These are phyloP conservation scores for Alces alces DNA, from an alignment of 2,113 vertebrate species.

Conservation along the genomic window DNA sequence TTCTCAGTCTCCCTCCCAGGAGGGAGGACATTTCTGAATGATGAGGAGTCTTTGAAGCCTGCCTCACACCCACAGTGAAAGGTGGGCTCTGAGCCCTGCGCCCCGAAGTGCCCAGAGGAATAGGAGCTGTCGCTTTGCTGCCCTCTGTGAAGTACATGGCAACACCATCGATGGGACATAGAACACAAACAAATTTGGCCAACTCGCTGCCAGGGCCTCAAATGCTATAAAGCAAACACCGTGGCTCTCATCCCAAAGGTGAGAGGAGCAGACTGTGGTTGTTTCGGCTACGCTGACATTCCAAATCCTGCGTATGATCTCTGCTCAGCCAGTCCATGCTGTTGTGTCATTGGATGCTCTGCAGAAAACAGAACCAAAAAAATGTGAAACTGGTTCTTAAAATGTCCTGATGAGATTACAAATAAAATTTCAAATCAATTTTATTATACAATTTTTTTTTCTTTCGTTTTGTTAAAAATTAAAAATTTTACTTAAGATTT, in stretches of 20 bases:
- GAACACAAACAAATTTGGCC: not conserved
- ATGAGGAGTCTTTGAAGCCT: conserved; percentile 35
- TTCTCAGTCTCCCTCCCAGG: not conserved
- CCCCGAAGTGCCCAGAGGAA: not conserved
- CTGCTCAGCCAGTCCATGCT: not conserved
- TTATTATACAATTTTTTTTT: not conserved
- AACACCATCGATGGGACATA: not conserved
- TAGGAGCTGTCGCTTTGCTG: not conserved
- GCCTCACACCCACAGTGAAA: not conserved
- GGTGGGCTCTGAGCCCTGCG: not conserved
- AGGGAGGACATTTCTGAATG: not conserved
- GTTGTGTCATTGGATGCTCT: not conserved
- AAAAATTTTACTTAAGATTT: not conserved
- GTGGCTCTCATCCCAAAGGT: not conserved
- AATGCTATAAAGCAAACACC: not conserved
- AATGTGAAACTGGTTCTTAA: not conserved
- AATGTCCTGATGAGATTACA: not conserved
- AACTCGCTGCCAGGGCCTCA: not conserved
- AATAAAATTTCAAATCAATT: not conserved
- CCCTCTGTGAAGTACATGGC: not conserved
- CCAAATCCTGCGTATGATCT: not conserved
- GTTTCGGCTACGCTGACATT: not conserved
- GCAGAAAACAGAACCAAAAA: not conserved
- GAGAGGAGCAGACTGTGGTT: not conserved
- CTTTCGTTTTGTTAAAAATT: not conserved